Percentiles rank a stretch among this genome's conserved stretches.
Conservation (phyloP, 2,888 invertebrate species). For the Tortrix viridana region DNA sequence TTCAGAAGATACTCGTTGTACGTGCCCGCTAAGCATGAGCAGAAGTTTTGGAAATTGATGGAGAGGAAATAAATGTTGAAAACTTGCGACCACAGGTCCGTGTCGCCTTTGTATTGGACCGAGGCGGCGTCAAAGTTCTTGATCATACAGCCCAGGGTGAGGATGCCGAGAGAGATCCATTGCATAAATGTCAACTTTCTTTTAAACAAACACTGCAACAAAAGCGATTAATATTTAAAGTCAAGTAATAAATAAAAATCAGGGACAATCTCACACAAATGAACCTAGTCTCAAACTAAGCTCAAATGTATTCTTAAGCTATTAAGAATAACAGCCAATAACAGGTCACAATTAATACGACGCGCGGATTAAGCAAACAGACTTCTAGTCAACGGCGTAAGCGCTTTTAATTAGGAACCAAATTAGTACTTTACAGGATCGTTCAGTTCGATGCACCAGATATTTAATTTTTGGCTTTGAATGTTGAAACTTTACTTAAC, state of each 20-base stretch:
- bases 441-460: too few species aligned
- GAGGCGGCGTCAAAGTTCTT: conserved; percentile 89
- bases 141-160: conserved; percentile 95
- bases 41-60: conserved; percentile 91
- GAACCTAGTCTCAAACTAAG: too few species aligned
- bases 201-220: conserved; percentile 91
- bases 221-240: conserved; percentile 34
- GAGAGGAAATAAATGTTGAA: conserved; percentile 86
- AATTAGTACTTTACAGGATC: too few species aligned
- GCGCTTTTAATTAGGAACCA: too few species aligned
- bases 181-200: conserved; percentile 91
- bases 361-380: too few species aligned
- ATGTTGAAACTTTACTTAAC: too few species aligned
- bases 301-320: too few species aligned
- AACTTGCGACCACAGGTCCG: conserved; percentile 66
- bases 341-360: too few species aligned
- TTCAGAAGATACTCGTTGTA: conserved; percentile 98
- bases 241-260: conserved; percentile 10
- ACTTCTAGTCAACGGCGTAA: too few species aligned
- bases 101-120: conserved; percentile 56
- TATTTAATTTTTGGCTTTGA: too few species aligned
- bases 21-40: conserved; percentile 97
- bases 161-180: conserved; percentile 94
- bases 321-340: too few species aligned
- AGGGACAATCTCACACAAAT: too few species aligned